Base-by-base conservation (phyloP, 2,113 vertebrate genomes). In the Chlorodrepanis virens region DNA sequence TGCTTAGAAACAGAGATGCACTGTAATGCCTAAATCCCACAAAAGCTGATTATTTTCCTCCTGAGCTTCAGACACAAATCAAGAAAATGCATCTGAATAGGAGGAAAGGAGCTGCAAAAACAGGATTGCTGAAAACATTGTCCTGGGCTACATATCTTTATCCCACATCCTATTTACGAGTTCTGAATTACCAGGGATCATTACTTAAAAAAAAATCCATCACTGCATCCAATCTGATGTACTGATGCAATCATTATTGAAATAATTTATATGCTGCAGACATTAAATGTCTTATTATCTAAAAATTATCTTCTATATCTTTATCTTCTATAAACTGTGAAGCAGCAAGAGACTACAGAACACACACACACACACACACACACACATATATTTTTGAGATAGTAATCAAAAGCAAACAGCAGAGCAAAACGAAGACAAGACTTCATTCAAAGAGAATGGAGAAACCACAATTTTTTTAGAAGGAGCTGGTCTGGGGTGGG, bases 41-140 rank as follows among this genome's bases (percentile, higher is more conserved):
- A 96, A 93, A 93, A 96, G 75, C 91, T 85, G 87, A 93, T 83
- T 95, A 95, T 94, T 91, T 94, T 90, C 65, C 90, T 69, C 75
- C 81, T 69, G 69, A 88, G 79, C 83, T 79, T 79, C 90, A 95
- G 53, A 64, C n/a, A 70, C 22, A 86, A 67, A 85, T 56, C 3
- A 4, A 74, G 77, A 81, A 89, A 94, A 89, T 70, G 44, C 15
- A 47, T 56, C 52, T 29, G 29, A 88, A 80, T 18, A 87, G 60
- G 42, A 76, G 39, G 60, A 91, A 95, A 79, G 40, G 23, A 81
- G n/a, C 49, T 80, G 63, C 53, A 94, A 82, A 92, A 87, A 3
- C 50, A 84, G n/a, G n/a, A 86, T 28, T 87, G 56, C 54, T 69
- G 61, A 87, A 74, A 92, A 91, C 49, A 56, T 45, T 75, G n/a